Evolutionary conservation across 2,113 vertebrate genomes (phyloP), one percentile per base, ranked within the genome.

Genomic region (Leucosticte australis): DNA sequence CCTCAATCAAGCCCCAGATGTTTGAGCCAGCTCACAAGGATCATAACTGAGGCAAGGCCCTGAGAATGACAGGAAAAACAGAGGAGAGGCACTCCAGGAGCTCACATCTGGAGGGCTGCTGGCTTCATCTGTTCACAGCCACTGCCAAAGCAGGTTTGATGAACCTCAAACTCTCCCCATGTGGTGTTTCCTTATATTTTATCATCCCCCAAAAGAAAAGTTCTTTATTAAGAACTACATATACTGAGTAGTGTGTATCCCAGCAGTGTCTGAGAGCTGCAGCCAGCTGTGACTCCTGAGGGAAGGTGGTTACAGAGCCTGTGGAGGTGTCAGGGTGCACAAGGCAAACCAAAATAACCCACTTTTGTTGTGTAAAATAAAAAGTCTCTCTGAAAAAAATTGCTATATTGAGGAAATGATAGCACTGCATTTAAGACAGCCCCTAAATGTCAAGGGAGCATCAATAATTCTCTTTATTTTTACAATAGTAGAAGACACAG

Each of bases 391-490:
- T 56, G 69, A 87, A 73, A 95, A 95, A 79, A 89, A 27, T 9
- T 81, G 37, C 42, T 59, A 2, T 64, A 33, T 63, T 6, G 42
- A 84, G 69, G 65, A 93, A 90, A 52, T 11, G 16, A 55, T 52
- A 63, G 37, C 46, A 52, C n/a, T 85, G 31, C n/a, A 18, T 70
- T 89, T 62, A 78, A 94, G 84, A 41, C 49, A 89, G 33, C 65
- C 59, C 26, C 57, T 62, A 94, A 86, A 75, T 68, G 37, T 68
- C 65, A 71, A 41, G 27, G 20, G 64, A 93, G 22, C 52, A 95
- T 88, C 73, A 91, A 71, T 89, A 73, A 52, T 87, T 57, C 60
- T 49, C 53, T 90, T 88, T 71, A 41, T 74, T 95, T 94, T 95
- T 94, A 69, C 49, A 73, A 47, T 47, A 35, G 84, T 52, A 59